Percentiles rank a stretch among this genome's conserved stretches.
phyloP scores from a whole-genome alignment of 2,113 vertebrate genomes.

The Strix aluco region DNA sequence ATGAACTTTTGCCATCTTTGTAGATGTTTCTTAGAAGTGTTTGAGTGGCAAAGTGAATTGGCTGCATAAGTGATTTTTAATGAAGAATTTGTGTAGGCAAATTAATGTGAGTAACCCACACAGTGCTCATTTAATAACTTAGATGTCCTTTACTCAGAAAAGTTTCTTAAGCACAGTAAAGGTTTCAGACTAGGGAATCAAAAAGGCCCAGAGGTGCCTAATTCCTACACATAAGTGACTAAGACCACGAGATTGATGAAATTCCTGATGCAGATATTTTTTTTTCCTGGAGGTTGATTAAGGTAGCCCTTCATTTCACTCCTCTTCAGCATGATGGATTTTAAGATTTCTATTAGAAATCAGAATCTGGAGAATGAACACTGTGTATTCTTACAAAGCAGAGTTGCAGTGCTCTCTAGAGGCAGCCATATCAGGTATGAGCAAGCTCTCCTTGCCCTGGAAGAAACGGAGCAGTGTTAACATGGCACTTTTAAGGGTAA shows the following conservation, averaged over 20 bases:
- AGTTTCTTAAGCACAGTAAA: not conserved
- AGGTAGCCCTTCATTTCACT: not conserved
- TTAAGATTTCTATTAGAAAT: not conserved
- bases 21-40: not conserved
- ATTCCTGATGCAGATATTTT: not conserved
- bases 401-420: conserved; percentile 24
- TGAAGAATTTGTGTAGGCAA: not conserved
- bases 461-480: not conserved
- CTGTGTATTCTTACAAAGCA: not conserved
- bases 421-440: not conserved
- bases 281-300: not conserved
- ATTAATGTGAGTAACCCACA: not conserved
- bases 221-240: not conserved
- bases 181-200: not conserved
- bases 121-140: not conserved
- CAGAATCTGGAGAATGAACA: fast-evolving
- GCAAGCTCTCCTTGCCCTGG: not conserved
- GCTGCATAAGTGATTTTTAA: not conserved
- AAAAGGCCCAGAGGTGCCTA: not conserved
- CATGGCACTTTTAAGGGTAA: not conserved
- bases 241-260: not conserved
- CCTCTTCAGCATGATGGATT: not conserved
- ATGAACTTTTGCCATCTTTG: not conserved
- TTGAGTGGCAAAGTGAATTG: not conserved
- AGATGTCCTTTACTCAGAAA: not conserved